Conservation (phyloP, 2,113 vertebrate genomes). For the Ochotona princeps region DNA sequence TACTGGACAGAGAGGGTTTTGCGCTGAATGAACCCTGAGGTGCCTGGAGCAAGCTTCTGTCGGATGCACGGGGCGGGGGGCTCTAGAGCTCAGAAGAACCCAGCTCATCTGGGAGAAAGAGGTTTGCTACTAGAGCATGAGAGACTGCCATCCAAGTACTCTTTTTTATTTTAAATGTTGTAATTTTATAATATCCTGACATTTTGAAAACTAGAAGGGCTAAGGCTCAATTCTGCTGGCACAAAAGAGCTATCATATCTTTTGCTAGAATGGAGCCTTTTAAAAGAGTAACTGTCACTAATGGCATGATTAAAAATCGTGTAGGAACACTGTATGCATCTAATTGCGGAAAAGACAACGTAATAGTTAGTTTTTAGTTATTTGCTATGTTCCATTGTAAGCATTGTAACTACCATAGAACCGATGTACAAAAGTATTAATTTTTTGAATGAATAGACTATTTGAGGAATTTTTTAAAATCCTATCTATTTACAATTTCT, state of each 20-base stretch:
- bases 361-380: background rate
- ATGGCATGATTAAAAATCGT: background rate
- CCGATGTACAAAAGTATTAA: background rate
- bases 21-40: background rate
- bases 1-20: background rate
- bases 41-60: background rate
- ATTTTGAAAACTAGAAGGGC: background rate
- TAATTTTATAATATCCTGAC: background rate
- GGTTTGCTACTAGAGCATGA: background rate
- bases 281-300: background rate
- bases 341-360: slow-evolving; percentile 23
- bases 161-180: background rate
- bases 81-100: background rate
- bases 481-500: background rate
- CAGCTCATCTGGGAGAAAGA: background rate
- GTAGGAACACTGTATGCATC: background rate
- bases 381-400: background rate
- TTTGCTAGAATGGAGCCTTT: slow-evolving; percentile 22
- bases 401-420: background rate
- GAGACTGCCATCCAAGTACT: background rate
- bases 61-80: background rate
- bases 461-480: background rate
- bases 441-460: slow-evolving; percentile 1
- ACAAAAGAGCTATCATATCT: background rate
- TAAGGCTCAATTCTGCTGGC: background rate